phyloP scores from a whole-genome alignment of 2,888 invertebrate genomes.

The Subacronicta megacephala region DNA sequence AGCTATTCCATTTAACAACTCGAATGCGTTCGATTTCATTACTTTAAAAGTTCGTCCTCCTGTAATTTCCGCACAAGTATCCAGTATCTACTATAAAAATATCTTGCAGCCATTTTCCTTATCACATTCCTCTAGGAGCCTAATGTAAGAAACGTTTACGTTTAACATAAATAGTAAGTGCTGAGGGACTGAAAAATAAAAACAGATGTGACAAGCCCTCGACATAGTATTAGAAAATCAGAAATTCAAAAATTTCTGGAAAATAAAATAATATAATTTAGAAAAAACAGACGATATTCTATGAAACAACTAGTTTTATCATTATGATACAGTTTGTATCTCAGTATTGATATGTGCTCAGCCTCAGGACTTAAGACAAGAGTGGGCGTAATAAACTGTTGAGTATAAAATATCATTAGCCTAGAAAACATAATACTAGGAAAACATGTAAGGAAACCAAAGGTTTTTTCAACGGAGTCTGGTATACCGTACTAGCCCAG shows the following conservation, averaged over 20 bases:
- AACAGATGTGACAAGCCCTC: constrained; percentile 47
- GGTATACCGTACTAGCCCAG: too few species aligned
- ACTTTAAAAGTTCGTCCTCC: constrained; percentile 41
- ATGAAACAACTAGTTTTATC: too few species aligned
- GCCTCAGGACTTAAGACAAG: too few species aligned
- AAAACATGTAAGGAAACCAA: too few species aligned
- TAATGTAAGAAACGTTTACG: constrained; percentile 56
- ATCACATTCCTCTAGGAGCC: constrained; percentile 43
- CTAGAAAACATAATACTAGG: too few species aligned
- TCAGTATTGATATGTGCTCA: too few species aligned
- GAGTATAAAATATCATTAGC: too few species aligned
- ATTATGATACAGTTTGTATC: too few species aligned
- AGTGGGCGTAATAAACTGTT: too few species aligned
- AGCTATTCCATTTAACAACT: constrained; percentile 8
- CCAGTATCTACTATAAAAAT: constrained; percentile 47
- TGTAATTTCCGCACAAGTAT: constrained; percentile 43
- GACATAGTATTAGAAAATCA: constrained; percentile 16
- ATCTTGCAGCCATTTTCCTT: constrained; percentile 52
- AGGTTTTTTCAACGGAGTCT: too few species aligned
- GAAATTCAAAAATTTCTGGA: constrained; percentile 19
- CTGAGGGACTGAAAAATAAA: constrained; percentile 48
- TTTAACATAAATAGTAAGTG: constrained; percentile 57
- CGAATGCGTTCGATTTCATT: constrained; percentile 49
- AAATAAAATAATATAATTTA: too few species aligned
- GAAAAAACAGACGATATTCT: too few species aligned